Evolutionary conservation across 2,888 invertebrate genomes (phyloP).

Genomic region (Nephrotoma flavescens): DNA sequence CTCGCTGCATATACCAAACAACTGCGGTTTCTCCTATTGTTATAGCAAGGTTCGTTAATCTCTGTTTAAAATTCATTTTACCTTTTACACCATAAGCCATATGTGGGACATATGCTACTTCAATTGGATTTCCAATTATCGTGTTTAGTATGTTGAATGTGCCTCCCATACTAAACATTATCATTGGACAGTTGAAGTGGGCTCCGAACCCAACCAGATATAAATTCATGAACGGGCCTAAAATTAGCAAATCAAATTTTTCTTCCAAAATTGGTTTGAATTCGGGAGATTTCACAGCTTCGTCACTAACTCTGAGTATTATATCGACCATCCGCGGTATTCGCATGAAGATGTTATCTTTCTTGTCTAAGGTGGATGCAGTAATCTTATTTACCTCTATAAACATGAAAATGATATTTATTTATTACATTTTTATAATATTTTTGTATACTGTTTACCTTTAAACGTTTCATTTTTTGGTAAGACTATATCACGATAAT

Average conservation of each 20-base stretch:
- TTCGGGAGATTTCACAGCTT: neutral
- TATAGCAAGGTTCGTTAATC: neutral
- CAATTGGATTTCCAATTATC: slow-evolving; percentile 4
- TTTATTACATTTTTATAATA: neutral
- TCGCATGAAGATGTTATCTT: neutral
- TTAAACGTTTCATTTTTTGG: neutral
- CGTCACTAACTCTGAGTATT: neutral
- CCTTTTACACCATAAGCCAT: neutral
- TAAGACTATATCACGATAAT: slow-evolving; percentile 1
- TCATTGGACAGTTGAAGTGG: neutral
- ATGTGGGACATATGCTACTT: slow-evolving; percentile 1
- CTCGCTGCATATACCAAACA: neutral
- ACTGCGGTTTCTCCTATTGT: neutral
- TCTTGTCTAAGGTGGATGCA: neutral
- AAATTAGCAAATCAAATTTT: slow-evolving; percentile 9
- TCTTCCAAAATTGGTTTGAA: slow-evolving; percentile 5
- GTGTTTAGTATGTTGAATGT: neutral
- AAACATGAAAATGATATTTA: neutral
- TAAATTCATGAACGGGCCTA: slow-evolving; percentile 5
- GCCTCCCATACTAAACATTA: neutral
- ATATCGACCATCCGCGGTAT: neutral
- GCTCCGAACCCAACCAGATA: neutral
- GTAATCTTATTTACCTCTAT: neutral
- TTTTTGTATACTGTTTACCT: neutral
- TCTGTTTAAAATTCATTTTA: slow-evolving; percentile 1